Conservation (phyloP, 2,888 invertebrate species). For the Eristalis tenax region DNA sequence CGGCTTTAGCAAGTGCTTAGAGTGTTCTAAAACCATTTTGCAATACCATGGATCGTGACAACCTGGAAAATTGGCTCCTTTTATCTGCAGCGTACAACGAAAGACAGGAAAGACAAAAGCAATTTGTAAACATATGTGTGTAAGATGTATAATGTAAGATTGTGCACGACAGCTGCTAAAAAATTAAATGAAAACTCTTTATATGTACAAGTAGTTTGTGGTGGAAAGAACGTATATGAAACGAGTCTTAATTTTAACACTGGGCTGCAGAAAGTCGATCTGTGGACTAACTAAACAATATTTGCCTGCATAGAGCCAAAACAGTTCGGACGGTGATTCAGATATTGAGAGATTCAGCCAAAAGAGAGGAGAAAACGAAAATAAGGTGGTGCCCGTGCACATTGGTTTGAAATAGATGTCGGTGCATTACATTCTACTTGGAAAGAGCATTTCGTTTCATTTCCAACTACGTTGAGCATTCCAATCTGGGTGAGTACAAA, state of each 20-base stretch:
- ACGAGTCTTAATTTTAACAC: background rate
- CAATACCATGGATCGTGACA: constrained; percentile 97
- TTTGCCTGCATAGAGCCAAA: too few relatives aligned
- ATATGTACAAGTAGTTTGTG: background rate
- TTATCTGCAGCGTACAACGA: constrained; percentile 86
- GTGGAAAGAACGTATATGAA: background rate
- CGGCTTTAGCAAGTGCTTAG: constrained; percentile 97
- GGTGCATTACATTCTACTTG: too few relatives aligned
- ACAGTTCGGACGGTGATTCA: too few relatives aligned
- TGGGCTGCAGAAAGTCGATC: too few relatives aligned
- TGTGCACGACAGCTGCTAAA: constrained; percentile 43
- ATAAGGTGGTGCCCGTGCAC: too few relatives aligned
- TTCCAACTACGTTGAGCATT: too few relatives aligned
- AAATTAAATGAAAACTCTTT: background rate
- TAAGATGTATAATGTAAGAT: constrained; percentile 54
- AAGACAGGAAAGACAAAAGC: constrained; percentile 70
- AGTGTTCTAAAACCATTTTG: constrained; percentile 97
- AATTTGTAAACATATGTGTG: constrained; percentile 68
- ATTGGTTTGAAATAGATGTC: too few relatives aligned
- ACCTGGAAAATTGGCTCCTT: constrained; percentile 97
- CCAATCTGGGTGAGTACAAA: too few relatives aligned
- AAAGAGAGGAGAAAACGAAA: too few relatives aligned
- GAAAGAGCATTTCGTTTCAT: too few relatives aligned
- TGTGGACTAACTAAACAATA: too few relatives aligned
- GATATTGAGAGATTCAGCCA: too few relatives aligned